Conservation (phyloP, 2,113 vertebrate species). For the Nycticebus coucang region DNA sequence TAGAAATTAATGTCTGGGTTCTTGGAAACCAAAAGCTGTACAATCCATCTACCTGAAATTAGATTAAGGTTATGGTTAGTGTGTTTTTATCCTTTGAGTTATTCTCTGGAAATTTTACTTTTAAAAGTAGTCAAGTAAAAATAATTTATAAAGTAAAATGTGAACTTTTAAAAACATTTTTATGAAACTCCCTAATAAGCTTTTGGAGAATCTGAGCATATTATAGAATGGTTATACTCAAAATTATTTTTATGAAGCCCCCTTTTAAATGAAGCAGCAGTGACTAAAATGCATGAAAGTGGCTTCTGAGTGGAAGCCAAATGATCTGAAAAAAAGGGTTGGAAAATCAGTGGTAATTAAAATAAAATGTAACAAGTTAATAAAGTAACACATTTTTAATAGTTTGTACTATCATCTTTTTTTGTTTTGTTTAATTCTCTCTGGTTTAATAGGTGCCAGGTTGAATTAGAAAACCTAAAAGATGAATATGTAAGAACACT, state of each 20-base stretch:
- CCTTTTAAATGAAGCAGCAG: conserved; percentile 28
- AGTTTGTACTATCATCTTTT: conserved; percentile 5
- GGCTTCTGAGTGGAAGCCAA: background rate
- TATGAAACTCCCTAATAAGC: background rate
- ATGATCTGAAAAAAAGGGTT: background rate
- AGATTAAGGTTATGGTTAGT: background rate
- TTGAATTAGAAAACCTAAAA: conserved; percentile 94
- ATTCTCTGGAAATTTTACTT: conserved; percentile 47
- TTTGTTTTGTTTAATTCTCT: conserved; percentile 55
- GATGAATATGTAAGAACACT: conserved; percentile 91
- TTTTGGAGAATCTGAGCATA: background rate
- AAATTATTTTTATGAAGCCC: conserved; percentile 26
- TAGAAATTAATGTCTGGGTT: conserved; percentile 41
- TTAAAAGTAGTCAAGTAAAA: conserved; percentile 28
- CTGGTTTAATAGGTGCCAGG: conserved; percentile 87
- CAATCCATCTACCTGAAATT: background rate
- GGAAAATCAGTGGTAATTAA: conserved; percentile 36
- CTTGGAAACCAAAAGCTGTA: conserved; percentile 7
- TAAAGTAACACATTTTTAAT: conserved; percentile 44
- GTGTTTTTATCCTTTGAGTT: conserved; percentile 4
- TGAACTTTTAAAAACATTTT: conserved; percentile 31
- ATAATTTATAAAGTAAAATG: conserved; percentile 41
- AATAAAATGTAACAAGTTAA: conserved; percentile 28
- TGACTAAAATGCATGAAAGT: background rate
- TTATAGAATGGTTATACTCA: background rate